These are phyloP conservation scores for Labroides dimidiatus DNA, from an alignment of 2,797 vertebrate species.

Conservation along the genomic window DNA sequence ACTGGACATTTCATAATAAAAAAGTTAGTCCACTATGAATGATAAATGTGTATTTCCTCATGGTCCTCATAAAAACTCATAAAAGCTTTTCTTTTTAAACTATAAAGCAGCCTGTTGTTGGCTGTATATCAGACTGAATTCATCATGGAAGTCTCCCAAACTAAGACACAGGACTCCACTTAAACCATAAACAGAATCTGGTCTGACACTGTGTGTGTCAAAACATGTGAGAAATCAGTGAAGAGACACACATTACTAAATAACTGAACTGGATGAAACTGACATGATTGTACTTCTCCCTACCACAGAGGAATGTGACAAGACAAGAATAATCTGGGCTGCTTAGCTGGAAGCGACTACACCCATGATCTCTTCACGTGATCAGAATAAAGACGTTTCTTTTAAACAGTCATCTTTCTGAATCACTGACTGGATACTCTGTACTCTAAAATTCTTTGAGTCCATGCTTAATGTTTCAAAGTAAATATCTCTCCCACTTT, in stretches of 20 bases:
- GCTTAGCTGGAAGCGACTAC: constrained; percentile 2
- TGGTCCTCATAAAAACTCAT: too few species aligned
- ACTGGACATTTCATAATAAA: too few species aligned
- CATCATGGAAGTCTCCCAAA: background rate
- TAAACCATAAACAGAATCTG: background rate
- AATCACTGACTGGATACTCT: background rate
- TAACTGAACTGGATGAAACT: background rate
- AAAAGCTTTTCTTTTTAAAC: too few species aligned
- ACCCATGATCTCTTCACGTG: background rate
- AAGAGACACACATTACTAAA: background rate
- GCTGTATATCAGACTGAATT: constrained; percentile 4
- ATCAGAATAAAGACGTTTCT: background rate
- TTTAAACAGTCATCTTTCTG: background rate
- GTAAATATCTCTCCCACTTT: background rate
- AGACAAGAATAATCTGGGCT: constrained; percentile 10
- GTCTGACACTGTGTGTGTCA: background rate
- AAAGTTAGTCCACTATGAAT: too few species aligned
- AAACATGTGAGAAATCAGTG: background rate
- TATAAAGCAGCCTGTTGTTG: constrained; percentile 8
- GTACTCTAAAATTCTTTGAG: background rate
- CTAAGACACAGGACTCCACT: constrained; percentile 20
- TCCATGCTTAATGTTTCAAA: background rate
- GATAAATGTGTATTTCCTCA: too few species aligned
- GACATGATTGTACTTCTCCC: background rate
- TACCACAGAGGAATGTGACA: constrained; percentile 20